Conservation (phyloP, 2,113 vertebrate genomes). For the Meleagris gallopavo region DNA sequence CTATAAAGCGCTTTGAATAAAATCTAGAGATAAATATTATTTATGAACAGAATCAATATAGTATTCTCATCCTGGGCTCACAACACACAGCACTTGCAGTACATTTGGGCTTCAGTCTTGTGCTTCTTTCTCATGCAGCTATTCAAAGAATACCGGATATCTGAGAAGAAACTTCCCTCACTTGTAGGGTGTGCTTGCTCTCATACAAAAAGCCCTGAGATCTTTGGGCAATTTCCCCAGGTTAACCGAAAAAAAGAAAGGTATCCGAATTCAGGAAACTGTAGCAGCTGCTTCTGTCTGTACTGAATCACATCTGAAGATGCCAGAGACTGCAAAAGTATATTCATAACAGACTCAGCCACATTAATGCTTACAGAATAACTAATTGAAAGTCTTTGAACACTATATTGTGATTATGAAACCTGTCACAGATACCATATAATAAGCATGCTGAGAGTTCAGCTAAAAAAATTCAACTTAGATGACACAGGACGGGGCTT, state of each 20-base stretch:
- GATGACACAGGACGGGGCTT: not conserved
- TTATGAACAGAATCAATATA: not conserved
- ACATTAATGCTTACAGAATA: not conserved
- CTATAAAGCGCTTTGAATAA: not conserved
- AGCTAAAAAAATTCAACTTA: conserved; percentile 13
- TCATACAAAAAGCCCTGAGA: not conserved
- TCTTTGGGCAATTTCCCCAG: not conserved
- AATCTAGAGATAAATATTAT: not conserved
- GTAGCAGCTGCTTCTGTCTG: not conserved
- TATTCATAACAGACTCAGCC: not conserved
- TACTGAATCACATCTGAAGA: not conserved
- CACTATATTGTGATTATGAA: not conserved
- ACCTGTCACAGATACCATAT: not conserved
- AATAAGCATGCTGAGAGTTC: not conserved
- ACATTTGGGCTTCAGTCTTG: not conserved
- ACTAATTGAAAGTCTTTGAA: not conserved
- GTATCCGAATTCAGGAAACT: not conserved
- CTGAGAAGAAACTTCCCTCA: not conserved
- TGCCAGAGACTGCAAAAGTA: not conserved
- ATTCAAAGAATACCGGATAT: not conserved
- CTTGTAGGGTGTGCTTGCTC: not conserved
- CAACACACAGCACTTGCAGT: not conserved
- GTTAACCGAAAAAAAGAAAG: not conserved
- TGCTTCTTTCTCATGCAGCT: not conserved
- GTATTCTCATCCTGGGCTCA: not conserved